Evolutionary conservation across 2,888 invertebrate genomes (phyloP).

Genomic region (Minunthozetes semirufus): DNA sequence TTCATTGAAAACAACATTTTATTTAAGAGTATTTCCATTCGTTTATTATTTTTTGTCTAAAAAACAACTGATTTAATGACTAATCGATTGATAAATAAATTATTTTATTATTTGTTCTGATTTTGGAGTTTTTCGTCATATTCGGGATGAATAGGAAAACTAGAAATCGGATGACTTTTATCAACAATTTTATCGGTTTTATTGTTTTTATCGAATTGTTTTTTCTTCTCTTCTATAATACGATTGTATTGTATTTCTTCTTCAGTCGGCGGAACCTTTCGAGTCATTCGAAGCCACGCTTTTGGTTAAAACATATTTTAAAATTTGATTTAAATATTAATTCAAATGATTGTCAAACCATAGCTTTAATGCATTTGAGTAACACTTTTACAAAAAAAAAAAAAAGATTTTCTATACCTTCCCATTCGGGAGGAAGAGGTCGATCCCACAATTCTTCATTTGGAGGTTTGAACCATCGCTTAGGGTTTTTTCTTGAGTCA

Average conservation of each 20-base stretch:
- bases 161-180: neutral
- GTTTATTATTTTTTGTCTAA: too few relatives aligned
- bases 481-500: neutral
- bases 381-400: too few relatives aligned
- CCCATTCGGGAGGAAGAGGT: slow-evolving; percentile 33
- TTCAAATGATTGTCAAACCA: too few relatives aligned
- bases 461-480: slow-evolving; percentile 31
- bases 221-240: neutral
- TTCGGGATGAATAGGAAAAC: slow-evolving; percentile 25
- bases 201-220: neutral
- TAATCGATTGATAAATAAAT: neutral
- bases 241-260: slow-evolving; percentile 29
- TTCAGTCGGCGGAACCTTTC: slow-evolving; percentile 29
- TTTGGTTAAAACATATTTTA: neutral
- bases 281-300: slow-evolving; percentile 34
- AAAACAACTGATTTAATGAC: neutral
- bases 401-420: slow-evolving; percentile 12
- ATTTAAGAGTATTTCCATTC: too few relatives aligned
- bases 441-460: slow-evolving; percentile 30
- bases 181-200: neutral
- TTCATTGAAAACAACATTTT: too few relatives aligned
- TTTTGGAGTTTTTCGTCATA: slow-evolving; percentile 19
- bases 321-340: too few relatives aligned
- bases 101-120: neutral
- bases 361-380: too few relatives aligned